Conservation (phyloP, 1,140 invertebrate species). For the Neuroterus valhalla region DNA sequence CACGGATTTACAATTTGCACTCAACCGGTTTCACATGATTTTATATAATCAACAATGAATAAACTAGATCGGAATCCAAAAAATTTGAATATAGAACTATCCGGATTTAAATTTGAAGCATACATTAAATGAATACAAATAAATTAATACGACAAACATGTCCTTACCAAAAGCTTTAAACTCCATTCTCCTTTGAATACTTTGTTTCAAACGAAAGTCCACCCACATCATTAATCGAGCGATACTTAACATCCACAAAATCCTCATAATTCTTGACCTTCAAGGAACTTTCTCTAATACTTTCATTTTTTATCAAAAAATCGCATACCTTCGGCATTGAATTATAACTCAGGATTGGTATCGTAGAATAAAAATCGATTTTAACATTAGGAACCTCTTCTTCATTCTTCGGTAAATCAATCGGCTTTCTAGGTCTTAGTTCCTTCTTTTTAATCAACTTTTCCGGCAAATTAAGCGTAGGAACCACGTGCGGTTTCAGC, state of each 20-base stretch:
- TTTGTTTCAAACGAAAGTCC: background rate
- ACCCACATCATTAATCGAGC: slow-evolving; percentile 7
- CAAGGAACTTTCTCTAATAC: background rate
- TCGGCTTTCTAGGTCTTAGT: background rate
- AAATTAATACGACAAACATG: background rate
- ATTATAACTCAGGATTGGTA: background rate
- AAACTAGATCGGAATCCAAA: too few relatives aligned
- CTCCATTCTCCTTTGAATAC: background rate
- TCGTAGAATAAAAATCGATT: background rate
- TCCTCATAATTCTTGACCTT: background rate
- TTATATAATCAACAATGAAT: too few relatives aligned
- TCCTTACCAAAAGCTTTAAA: background rate
- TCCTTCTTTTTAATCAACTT: background rate
- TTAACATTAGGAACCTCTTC: background rate
- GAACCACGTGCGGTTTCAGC: background rate
- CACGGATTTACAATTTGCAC: too few relatives aligned
- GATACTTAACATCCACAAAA: background rate
- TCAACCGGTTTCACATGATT: too few relatives aligned
- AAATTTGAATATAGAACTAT: too few relatives aligned
- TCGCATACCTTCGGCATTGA: slow-evolving; percentile 4
- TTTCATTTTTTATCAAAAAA: background rate
- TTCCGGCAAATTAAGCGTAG: background rate
- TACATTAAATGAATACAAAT: background rate
- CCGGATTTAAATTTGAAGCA: background rate
- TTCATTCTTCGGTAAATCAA: background rate